These are phyloP conservation scores for Podiceps cristatus DNA, from an alignment of 2,113 vertebrate genomes.

Conservation along the genomic window DNA sequence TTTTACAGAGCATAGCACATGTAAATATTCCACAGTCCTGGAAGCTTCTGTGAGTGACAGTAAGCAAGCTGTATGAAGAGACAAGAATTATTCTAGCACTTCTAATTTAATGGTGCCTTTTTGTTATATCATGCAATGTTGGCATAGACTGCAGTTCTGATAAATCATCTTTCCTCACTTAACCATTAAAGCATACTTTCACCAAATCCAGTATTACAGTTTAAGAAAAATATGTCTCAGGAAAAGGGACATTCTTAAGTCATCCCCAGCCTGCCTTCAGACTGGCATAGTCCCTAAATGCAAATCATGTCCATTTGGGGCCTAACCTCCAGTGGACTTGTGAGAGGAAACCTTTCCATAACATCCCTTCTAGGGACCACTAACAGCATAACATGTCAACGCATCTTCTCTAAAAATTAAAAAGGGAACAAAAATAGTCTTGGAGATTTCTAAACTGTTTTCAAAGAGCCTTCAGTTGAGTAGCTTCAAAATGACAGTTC, in stretches of 20 bases:
- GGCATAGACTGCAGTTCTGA: background rate
- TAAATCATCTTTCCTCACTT: background rate
- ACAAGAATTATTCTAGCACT: background rate
- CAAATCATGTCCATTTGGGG: background rate
- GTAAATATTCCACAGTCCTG: background rate
- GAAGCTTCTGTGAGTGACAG: background rate
- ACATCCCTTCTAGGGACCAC: background rate
- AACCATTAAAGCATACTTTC: background rate
- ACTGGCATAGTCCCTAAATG: background rate
- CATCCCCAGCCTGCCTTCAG: background rate
- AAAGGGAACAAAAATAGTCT: slow-evolving; percentile 38
- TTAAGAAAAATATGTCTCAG: background rate
- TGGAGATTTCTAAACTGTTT: slow-evolving; percentile 43
- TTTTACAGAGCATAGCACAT: background rate
- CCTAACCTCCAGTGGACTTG: background rate
- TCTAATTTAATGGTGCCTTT: background rate
- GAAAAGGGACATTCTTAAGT: background rate
- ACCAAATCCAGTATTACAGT: background rate
- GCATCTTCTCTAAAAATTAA: slow-evolving; percentile 9
- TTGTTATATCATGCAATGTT: background rate
- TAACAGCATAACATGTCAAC: background rate
- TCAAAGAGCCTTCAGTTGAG: slow-evolving; percentile 49
- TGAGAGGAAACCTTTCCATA: background rate
- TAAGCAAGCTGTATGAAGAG: background rate
- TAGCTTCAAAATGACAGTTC: slow-evolving; percentile 51